These are phyloP conservation scores for Epinephelus awoara DNA, from an alignment of 2,797 vertebrate species.

Conservation along the genomic window DNA sequence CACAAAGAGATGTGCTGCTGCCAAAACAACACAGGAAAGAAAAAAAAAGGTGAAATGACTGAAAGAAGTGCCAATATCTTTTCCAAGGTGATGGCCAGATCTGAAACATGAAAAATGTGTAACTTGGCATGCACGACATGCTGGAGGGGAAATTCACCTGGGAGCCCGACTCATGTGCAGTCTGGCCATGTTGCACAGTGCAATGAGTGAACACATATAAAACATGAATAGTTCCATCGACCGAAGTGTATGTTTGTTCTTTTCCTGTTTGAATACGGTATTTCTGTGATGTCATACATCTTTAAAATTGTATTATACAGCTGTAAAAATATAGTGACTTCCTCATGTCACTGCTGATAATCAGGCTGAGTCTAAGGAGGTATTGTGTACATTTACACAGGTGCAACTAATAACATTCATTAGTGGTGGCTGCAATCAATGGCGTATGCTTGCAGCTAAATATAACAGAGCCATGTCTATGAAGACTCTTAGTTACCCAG, in stretches of 20 bases:
- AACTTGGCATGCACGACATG: slow-evolving; percentile 18
- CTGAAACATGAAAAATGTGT: slow-evolving; percentile 35
- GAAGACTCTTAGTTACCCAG: not conserved
- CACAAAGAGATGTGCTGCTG: slow-evolving; percentile 17
- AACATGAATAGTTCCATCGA: not conserved
- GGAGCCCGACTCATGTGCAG: slow-evolving; percentile 11
- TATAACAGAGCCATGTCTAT: not conserved
- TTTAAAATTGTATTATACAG: not conserved
- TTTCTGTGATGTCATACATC: not conserved
- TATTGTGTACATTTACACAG: not conserved
- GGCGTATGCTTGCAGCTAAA: not conserved
- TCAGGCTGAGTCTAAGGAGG: no score
- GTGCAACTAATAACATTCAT: not conserved
- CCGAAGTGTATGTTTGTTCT: not conserved
- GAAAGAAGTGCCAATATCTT: slow-evolving; percentile 23
- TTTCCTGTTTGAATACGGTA: not conserved
- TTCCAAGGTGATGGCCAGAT: slow-evolving; percentile 23
- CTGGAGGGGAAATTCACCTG: slow-evolving; percentile 12
- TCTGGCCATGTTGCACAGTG: not conserved
- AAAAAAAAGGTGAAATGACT: slow-evolving; percentile 6
- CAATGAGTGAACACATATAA: not conserved
- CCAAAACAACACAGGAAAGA: not conserved
- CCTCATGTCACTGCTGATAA: not conserved
- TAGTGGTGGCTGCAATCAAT: not conserved
- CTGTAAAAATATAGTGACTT: no score